A percentile compares a stretch with the other conserved stretches of the same genome.
phyloP scores from a whole-genome alignment of 2,797 vertebrate genomes.

The Chaenodraco wilsoni region DNA sequence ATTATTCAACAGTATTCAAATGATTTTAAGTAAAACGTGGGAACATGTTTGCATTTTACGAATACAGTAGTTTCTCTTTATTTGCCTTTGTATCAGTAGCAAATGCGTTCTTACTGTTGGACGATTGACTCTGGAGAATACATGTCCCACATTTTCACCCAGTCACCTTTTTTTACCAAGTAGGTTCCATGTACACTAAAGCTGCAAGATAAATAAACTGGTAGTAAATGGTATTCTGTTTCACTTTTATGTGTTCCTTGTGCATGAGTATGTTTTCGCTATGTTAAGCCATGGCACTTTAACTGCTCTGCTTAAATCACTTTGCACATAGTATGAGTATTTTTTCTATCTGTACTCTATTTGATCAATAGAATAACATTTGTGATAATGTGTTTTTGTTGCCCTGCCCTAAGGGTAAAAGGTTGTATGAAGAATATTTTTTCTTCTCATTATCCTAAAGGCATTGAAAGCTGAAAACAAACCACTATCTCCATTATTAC shows the following conservation, averaged over 20 bases:
- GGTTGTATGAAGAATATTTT: conserved; percentile 29
- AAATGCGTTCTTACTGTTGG: conserved; percentile 46
- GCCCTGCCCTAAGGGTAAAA: conserved; percentile 17
- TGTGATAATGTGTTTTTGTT: conserved; percentile 30
- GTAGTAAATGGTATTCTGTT: conserved; percentile 1
- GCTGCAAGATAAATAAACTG: conserved; percentile 1
- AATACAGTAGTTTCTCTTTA: conserved; percentile 39
- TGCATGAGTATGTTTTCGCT: background rate
- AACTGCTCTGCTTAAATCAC: conserved; percentile 12
- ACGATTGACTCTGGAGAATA: conserved; percentile 56
- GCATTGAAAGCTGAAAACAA: conserved; percentile 75
- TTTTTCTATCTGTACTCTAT: conserved; percentile 7
- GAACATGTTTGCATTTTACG: conserved; percentile 17
- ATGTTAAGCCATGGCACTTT: background rate
- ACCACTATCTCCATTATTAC: conserved; percentile 75
- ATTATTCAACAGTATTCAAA: background rate
- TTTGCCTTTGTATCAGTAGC: conserved; percentile 52
- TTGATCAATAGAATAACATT: conserved; percentile 14
- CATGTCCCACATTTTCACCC: conserved; percentile 35
- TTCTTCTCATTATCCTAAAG: conserved; percentile 22
- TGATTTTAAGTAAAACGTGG: background rate
- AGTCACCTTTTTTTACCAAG: conserved; percentile 20
- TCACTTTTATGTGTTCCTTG: background rate
- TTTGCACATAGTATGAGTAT: background rate
- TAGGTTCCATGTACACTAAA: conserved; percentile 13